A percentile compares a stretch with the other conserved stretches of the same genome.
Conservation (phyloP, 2,888 invertebrate species). For the Rhaphigaster nebulosa region DNA sequence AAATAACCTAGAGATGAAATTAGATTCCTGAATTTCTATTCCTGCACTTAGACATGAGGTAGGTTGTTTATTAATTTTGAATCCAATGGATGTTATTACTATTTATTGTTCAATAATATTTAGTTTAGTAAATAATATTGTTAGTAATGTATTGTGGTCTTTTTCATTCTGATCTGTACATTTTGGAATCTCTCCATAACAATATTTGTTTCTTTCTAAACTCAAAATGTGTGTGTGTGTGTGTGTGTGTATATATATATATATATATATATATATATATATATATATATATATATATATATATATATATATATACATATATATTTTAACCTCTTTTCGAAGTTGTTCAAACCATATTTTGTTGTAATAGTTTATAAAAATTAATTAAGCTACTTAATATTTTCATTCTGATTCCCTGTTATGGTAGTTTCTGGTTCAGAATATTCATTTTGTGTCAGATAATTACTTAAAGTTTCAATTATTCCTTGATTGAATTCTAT, state of each 20-base stretch:
- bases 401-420: not conserved
- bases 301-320: no score
- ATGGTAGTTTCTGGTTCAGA: not conserved
- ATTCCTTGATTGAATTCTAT: not conserved
- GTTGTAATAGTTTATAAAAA: not conserved
- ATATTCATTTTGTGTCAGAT: not conserved
- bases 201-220: not conserved
- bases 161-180: not conserved
- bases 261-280: no score
- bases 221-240: no score
- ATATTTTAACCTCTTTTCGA: not conserved
- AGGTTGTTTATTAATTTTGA: not conserved
- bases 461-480: not conserved
- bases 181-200: not conserved
- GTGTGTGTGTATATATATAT: no score
- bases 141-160: not conserved
- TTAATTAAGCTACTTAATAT: not conserved
- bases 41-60: not conserved
- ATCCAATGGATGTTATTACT: not conserved
- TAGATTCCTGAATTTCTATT: not conserved
- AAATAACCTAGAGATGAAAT: not conserved
- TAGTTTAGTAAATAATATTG: not conserved
- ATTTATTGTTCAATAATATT: not conserved
- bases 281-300: no score
- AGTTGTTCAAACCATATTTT: not conserved